Base-by-base conservation (phyloP, 2,113 vertebrate genomes). In the Rhizomys pruinosus region DNA sequence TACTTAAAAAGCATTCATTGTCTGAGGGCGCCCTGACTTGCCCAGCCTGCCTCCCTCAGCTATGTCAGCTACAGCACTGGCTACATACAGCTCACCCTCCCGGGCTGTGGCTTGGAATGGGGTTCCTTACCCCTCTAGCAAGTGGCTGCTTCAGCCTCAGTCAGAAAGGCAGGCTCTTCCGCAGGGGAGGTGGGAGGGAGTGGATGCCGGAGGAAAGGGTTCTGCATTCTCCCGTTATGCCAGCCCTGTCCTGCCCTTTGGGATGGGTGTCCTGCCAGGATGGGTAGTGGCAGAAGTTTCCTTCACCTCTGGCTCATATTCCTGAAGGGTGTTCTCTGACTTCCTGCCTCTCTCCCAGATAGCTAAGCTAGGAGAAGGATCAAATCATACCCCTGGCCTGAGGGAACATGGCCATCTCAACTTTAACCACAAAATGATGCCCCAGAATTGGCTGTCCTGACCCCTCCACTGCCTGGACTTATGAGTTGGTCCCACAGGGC, bases 161-260 rank as follows among this genome's bases (percentile, higher is more conserved):
- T 13, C 68, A 0, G 1, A 27, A 12, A 39, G 39, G 78, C 42
- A 23, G 52, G 37, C 34, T 71, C 27, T 61, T 3, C 16, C 39
- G 9, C 55, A 44, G 59, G 19, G 11, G 19, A 15, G 20, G 4
- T 3, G 9, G 61, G 23, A 81, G 78, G 55, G n/a, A 61, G 20
- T 27, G 29, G 52, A 59, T 59, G 27, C 7, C 13, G 57, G 6
- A 4, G 15, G 29, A 25, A 42, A 71, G n/a, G 29, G 6, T 22
- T 3, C 19, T 37, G 1, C 0, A 29, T 7, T 22, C 23, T 27
- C 22, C 34, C 55, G 5, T 25, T 42, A 39, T 13, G 1, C 23
- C 13, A 9, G 11, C 34, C 34, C 42, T 42, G 69, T 63, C 81
- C 34, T 34, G 29, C 11, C 68, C 29, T 1, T n/a, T 9, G 44